These are phyloP conservation scores for Xenopus laevis DNA, from an alignment of 2,113 vertebrate species.

Conservation along the genomic window DNA sequence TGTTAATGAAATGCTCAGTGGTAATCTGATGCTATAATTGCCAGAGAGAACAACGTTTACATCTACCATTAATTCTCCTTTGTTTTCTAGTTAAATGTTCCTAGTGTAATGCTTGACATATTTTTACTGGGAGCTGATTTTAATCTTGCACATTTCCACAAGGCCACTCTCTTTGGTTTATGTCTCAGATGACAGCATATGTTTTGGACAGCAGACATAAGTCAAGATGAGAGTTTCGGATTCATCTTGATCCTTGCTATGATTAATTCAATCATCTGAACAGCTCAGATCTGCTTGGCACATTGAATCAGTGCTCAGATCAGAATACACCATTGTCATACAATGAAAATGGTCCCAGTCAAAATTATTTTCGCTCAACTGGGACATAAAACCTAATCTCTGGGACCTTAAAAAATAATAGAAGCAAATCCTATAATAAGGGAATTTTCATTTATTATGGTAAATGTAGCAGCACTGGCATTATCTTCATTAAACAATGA, in stretches of 20 bases:
- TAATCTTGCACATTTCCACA: neutral
- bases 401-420: no score
- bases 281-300: neutral
- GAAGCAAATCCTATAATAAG: no score
- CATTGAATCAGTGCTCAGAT: neutral
- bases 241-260: neutral
- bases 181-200: constrained; percentile 1
- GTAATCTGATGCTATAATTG: no score
- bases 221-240: neutral
- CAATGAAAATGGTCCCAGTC: no score
- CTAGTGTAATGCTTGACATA: neutral
- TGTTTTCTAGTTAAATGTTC: neutral
- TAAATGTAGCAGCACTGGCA: no score
- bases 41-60: neutral
- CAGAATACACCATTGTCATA: neutral
- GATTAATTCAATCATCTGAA: constrained; percentile 4
- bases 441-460: no score
- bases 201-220: neutral
- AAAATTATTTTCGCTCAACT: no score
- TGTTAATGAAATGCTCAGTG: no score
- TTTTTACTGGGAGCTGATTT: neutral
- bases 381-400: no score
- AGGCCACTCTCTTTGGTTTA: neutral
- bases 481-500: no score
- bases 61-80: neutral